phyloP scores from a whole-genome alignment of 2,888 invertebrate genomes.

The Girardia tigrina region DNA sequence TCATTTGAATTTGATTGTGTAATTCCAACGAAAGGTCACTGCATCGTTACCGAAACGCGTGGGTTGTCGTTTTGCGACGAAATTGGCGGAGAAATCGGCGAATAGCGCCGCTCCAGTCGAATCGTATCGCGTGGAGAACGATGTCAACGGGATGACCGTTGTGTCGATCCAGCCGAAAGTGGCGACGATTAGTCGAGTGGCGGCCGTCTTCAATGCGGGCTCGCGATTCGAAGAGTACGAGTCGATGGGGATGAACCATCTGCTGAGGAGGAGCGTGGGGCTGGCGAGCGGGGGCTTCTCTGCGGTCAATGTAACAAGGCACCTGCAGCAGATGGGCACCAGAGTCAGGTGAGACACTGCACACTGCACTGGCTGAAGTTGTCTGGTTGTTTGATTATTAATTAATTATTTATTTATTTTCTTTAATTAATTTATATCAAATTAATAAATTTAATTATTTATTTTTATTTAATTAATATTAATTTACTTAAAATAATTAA shows the following conservation, averaged over 20 bases:
- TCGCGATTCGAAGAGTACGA: not conserved
- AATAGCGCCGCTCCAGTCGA: no score
- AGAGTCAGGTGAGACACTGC: not conserved
- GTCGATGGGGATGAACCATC: not conserved
- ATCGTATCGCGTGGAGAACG: not conserved
- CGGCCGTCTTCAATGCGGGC: constrained; percentile 10
- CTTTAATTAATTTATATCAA: no score
- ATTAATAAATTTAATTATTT: no score
- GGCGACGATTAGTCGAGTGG: not conserved
- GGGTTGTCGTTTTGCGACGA: not conserved
- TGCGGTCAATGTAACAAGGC: not conserved
- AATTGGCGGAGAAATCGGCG: not conserved
- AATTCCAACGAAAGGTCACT: not conserved
- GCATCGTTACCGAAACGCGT: not conserved
- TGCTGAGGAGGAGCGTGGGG: not conserved
- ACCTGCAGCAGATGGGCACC: not conserved
- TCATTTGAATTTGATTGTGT: not conserved
- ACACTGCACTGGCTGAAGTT: no score
- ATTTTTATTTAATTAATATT: no score
- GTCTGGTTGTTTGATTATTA: no score
- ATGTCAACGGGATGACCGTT: not conserved
- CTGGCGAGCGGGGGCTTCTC: not conserved
- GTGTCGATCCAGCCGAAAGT: not conserved
- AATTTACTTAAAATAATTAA: no score
- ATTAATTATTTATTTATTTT: no score